phyloP scores from a whole-genome alignment of 1,140 invertebrate species.

The Aphis craccivora region DNA sequence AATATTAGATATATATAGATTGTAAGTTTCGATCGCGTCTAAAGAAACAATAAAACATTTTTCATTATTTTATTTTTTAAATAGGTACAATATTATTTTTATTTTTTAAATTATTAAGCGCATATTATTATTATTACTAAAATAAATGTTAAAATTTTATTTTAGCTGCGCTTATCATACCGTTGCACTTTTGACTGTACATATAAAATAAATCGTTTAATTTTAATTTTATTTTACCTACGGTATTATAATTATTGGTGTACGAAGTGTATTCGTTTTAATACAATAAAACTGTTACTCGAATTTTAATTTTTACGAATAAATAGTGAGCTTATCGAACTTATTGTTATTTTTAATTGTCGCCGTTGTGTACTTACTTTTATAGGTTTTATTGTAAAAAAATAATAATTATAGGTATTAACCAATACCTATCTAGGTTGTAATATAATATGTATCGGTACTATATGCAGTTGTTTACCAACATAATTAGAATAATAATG shows the following conservation, averaged over 20 bases:
- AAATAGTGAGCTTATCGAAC: conserved; percentile 3
- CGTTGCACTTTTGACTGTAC: not conserved
- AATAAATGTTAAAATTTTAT: not conserved
- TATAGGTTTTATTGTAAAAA: conserved; percentile 4
- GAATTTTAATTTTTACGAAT: conserved; percentile 14
- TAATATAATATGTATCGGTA: not conserved
- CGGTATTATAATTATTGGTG: not conserved
- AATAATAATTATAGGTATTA: not conserved
- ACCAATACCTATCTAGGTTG: not conserved
- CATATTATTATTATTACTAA: not conserved
- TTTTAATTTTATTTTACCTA: not conserved
- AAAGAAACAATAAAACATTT: not conserved
- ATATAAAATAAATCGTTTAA: conserved; percentile 14
- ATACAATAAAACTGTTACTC: not conserved
- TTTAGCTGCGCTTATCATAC: not conserved
- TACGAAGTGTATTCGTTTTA: not conserved
- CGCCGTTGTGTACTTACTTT: not conserved
- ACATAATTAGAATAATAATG: not conserved
- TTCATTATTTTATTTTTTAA: not conserved
- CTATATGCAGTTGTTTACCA: not conserved
- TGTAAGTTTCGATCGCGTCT: not conserved
- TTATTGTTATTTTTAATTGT: not conserved
- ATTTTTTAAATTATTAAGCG: not conserved
- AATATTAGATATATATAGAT: not conserved
- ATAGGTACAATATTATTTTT: not conserved